These are phyloP conservation scores for Sebastes diaconus DNA, from an alignment of 2,797 vertebrate genomes.

Conservation along the genomic window DNA sequence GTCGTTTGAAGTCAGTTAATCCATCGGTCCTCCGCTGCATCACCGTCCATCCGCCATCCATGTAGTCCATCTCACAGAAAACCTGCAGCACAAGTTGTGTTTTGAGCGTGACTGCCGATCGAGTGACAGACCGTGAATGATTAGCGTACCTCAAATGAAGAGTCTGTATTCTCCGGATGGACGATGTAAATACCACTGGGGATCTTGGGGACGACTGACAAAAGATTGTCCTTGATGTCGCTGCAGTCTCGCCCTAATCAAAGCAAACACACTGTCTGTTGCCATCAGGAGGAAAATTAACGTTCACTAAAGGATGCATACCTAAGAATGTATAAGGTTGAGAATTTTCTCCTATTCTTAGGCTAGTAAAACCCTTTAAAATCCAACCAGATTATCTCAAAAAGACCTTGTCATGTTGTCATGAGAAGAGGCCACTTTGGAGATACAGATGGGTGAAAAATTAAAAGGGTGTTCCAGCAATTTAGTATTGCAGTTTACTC, in stretches of 20 bases:
- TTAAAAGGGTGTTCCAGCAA: no score
- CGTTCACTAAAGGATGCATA: not conserved
- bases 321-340: not conserved
- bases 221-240: constrained; percentile 89
- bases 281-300: not conserved
- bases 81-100: constrained; percentile 80
- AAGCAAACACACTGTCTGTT: constrained; percentile 8
- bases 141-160: constrained; percentile 88
- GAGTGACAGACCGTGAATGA: not conserved
- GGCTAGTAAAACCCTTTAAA: no score
- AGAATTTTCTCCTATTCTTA: no score
- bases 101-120: not conserved
- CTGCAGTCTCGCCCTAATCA: constrained; percentile 89
- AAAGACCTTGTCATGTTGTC: no score
- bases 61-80: constrained; percentile 96
- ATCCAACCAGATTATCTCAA: no score
- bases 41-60: constrained; percentile 93
- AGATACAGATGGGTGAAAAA: no score
- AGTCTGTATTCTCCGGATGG: constrained; percentile 88
- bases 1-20: constrained; percentile 86
- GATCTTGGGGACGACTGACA: constrained; percentile 89
- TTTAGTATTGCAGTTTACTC: no score
- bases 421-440: no score
- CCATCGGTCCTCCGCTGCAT: constrained; percentile 90
- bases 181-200: constrained; percentile 94